Conservation (phyloP, 2,113 vertebrate genomes). For the Felis chaus region DNA sequence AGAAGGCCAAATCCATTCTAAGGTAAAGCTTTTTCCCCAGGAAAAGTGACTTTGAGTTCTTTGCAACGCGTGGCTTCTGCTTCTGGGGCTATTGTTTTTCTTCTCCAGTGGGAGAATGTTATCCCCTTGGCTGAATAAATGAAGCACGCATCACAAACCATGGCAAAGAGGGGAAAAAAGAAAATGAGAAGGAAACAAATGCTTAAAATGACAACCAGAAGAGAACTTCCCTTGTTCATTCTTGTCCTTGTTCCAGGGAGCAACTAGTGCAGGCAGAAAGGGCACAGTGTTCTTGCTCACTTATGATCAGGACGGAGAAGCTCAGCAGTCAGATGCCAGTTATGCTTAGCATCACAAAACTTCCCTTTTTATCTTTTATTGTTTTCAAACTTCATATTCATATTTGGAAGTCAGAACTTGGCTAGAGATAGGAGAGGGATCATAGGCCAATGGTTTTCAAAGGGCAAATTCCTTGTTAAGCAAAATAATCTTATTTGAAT, state of each 20-base stretch:
- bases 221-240: background rate
- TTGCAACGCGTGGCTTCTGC: background rate
- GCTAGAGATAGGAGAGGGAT: background rate
- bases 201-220: constrained; percentile 14
- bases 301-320: background rate
- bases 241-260: constrained; percentile 14
- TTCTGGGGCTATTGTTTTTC: background rate
- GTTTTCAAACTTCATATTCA: background rate
- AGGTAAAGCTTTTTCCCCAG: constrained; percentile 1
- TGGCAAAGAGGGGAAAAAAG: background rate
- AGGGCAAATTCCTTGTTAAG: background rate
- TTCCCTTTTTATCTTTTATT: background rate
- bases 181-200: background rate
- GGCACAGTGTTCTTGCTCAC: background rate
- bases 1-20: constrained; percentile 37
- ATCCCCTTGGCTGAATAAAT: constrained; percentile 14
- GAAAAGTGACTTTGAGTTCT: constrained; percentile 31
- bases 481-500: constrained; percentile 23
- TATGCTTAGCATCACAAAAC: background rate
- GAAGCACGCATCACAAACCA: constrained; percentile 8
- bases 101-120: background rate
- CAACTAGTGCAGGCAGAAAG: background rate
- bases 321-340: background rate
- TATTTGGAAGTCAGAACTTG: background rate
- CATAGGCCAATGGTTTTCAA: background rate